Evolutionary conservation across 2,113 vertebrate genomes (phyloP).

Genomic region (Cricetomys ansorgei): DNA sequence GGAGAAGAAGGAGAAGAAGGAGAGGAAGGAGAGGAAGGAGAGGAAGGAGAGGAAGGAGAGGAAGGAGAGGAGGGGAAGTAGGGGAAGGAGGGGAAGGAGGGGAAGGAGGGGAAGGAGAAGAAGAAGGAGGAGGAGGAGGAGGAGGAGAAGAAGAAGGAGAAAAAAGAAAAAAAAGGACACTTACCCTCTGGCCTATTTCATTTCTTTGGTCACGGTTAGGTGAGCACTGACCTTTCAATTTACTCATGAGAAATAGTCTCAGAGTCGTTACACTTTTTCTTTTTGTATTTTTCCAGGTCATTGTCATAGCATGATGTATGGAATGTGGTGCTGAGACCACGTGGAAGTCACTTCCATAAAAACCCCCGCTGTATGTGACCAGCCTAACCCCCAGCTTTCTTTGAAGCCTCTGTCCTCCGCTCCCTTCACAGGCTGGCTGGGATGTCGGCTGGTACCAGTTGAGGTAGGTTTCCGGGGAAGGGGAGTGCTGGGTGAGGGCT

Average conservation of each 20-base stretch:
- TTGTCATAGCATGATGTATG: conserved; percentile 52
- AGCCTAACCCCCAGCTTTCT: not conserved
- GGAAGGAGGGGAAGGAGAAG: too few relatives aligned
- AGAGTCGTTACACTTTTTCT: not conserved
- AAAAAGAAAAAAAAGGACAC: not conserved
- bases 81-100: too few relatives aligned
- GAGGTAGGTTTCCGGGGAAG: not conserved
- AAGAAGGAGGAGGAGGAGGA: too few relatives aligned
- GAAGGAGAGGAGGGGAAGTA: too few relatives aligned
- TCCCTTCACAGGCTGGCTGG: not conserved
- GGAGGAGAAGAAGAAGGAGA: too few relatives aligned
- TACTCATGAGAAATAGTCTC: conserved; percentile 58
- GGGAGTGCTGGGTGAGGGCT: not conserved
- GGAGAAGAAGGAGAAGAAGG: not conserved
- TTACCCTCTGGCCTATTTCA: conserved; percentile 11
- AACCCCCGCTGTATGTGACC: rapidly evolving
- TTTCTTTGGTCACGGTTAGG: conserved; percentile 58
- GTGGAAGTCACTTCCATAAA: not conserved
- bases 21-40: too few relatives aligned
- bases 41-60: too few relatives aligned
- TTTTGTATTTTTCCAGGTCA: conserved; percentile 52
- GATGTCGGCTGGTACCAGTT: not conserved
- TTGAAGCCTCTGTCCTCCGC: not conserved
- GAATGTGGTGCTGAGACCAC: not conserved
- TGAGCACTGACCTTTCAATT: conserved; percentile 62